These are phyloP conservation scores for Styela plicata DNA, from an alignment of 23 tunicate genomes.

Conservation along the genomic window DNA sequence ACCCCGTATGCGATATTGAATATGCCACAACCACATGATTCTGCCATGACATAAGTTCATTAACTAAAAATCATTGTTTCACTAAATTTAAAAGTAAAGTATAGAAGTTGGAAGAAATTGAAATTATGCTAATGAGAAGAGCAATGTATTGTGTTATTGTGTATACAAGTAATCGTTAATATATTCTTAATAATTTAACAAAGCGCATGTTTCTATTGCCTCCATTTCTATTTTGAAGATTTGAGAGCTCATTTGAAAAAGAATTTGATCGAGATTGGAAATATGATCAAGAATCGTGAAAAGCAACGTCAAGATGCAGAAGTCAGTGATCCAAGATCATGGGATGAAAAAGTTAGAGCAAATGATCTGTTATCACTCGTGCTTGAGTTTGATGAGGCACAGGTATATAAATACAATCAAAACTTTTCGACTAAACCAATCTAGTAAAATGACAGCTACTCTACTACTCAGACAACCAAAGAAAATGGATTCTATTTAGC, in stretches of 20 bases:
- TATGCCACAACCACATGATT: too few relatives aligned
- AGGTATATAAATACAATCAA: constrained; percentile 26
- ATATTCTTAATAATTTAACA: neutral
- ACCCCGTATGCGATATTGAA: too few relatives aligned
- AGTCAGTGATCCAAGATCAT: constrained; percentile 66
- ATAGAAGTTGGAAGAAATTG: too few relatives aligned
- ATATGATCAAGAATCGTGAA: constrained; percentile 41
- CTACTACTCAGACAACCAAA: too few relatives aligned
- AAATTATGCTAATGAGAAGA: too few relatives aligned
- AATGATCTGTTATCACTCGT: constrained; percentile 69
- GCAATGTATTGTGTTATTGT: too few relatives aligned
- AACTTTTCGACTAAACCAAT: neutral
- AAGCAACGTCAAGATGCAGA: constrained; percentile 32
- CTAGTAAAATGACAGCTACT: too few relatives aligned
- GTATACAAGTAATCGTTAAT: neutral
- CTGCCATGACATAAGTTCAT: too few relatives aligned
- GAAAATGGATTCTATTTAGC: too few relatives aligned
- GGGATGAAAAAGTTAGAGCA: constrained; percentile 81
- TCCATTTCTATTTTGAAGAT: constrained; percentile 28
- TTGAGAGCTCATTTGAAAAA: constrained; percentile 40
- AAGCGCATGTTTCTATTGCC: neutral
- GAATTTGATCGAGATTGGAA: constrained; percentile 61
- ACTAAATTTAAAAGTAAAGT: too few relatives aligned
- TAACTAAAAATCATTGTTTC: too few relatives aligned
- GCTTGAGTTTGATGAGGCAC: constrained; percentile 73